phyloP scores from a whole-genome alignment of 2,888 invertebrate species.

The Prostheceraeus crozeri region DNA sequence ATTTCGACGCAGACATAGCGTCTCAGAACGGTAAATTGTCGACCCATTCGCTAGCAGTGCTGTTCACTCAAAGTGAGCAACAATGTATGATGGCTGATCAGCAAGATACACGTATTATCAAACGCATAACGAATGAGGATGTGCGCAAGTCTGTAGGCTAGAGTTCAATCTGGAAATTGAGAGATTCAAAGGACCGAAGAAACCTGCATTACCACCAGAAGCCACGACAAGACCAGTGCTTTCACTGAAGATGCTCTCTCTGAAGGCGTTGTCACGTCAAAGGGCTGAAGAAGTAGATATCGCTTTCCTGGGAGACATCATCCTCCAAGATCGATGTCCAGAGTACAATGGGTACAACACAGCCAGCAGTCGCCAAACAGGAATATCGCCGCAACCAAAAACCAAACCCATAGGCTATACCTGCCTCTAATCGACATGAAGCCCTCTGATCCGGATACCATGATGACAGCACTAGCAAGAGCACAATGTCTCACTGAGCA shows the following conservation, averaged over 20 bases:
- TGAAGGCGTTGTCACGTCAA: constrained; percentile 18
- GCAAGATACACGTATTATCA: no score
- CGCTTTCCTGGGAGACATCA: constrained; percentile 36
- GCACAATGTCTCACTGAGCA: not conserved
- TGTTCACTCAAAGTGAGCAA: no score
- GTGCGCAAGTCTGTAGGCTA: no score
- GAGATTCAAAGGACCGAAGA: constrained; percentile 34
- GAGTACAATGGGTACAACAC: constrained; percentile 4
- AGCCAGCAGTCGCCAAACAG: constrained; percentile 36
- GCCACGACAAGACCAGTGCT: constrained; percentile 7
- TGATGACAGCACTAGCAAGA: not conserved
- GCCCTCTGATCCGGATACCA: constrained; percentile 7
- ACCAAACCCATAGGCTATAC: not conserved
- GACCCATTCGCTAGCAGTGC: constrained; percentile 38
- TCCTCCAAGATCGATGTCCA: not conserved
- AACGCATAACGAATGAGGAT: no score
- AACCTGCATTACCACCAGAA: constrained; percentile 34
- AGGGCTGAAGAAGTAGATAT: constrained; percentile 22
- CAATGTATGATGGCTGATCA: no score
- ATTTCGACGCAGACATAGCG: constrained; percentile 41
- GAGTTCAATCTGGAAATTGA: constrained; percentile 31
- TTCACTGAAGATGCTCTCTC: constrained; percentile 21
- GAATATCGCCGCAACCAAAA: constrained; percentile 30
- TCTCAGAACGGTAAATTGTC: constrained; percentile 39
- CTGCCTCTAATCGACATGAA: constrained; percentile 3